Evolutionary conservation across 2,113 vertebrate genomes (phyloP).

Genomic region (Gracilinanus agilis): DNA sequence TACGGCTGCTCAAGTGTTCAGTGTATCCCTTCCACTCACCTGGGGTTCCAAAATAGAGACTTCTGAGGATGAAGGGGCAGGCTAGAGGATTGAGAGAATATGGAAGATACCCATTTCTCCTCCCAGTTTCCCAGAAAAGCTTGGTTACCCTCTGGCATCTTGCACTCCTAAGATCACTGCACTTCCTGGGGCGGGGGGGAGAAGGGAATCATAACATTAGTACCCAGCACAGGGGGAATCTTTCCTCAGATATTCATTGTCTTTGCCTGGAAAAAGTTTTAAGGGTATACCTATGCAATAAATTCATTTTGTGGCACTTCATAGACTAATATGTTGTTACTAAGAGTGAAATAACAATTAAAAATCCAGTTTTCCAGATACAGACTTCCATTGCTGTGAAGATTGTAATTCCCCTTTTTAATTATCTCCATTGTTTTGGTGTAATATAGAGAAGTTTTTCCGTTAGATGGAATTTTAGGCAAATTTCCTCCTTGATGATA

Average conservation of each 20-base stretch:
- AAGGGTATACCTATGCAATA: too few relatives aligned
- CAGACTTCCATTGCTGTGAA: background rate
- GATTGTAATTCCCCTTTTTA: background rate
- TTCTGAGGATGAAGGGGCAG: background rate
- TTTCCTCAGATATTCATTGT: background rate
- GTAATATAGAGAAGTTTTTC: background rate
- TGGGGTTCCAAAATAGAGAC: background rate
- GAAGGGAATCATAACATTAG: background rate
- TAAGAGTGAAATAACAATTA: background rate
- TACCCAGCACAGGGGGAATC: background rate
- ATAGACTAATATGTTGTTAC: background rate
- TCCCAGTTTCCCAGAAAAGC: background rate
- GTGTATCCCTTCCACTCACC: background rate
- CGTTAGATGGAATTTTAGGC: background rate
- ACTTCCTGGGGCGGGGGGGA: too few relatives aligned
- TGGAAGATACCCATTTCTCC: background rate
- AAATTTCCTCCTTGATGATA: background rate
- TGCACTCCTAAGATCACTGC: too few relatives aligned
- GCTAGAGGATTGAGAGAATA: background rate
- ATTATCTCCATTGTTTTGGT: background rate
- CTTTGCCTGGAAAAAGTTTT: background rate
- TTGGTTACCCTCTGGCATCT: too few relatives aligned
- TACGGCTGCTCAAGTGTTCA: background rate
- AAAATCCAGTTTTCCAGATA: background rate
- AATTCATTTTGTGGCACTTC: background rate